Base-by-base conservation (phyloP, 2,113 vertebrate species). In the Prunella himalayana region DNA sequence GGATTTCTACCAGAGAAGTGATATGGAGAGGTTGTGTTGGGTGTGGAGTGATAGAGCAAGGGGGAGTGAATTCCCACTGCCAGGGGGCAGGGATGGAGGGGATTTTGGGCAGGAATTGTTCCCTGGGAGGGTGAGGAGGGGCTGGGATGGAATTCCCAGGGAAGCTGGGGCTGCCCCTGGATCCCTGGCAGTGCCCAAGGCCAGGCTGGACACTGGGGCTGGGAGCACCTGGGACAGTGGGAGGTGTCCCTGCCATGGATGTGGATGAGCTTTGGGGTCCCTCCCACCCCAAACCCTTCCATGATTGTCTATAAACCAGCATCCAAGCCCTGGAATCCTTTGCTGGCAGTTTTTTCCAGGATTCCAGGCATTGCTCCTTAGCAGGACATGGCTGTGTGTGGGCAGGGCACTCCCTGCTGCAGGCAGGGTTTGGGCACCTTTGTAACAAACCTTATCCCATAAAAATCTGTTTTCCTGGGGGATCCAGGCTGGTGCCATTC, bases 21-120 rank as follows among this genome's bases (percentile, higher is more conserved):
- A 7, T 6, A 0, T 5, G 15, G 56, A 15, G 31, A 22, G 30
- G 49, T 41, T 0, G 1, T 31, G 37, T 35, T 42, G 20, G 31
- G 30, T 37, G 9, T 41, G 41, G 39, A 28, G 19, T 44, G 54
- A 33, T 1, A 7, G 63, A 31, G 37, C 44, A 11, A 33, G 33
- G 19, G 72, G 54, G 15, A 19, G 47, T 30, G 41, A 8, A 7
- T 47, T 45, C 13, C 28, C 39, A 5, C 0, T 51, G 72, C 9
- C 39, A 23, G 33, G 11, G 49, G 50, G 24, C 17, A 41, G 65
- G 25, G 42, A 0, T 42, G 12, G 76, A 0, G 65, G 86, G 66
- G 59, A 44, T 80, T 3, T 42, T 14, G 84, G 65, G 75, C 0
- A 25, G 65, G 42, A 54, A 78, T 87, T 54, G 3, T 8, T 45